Conservation (phyloP, 2,113 vertebrate species). For the Phrynosoma platyrhinos region DNA sequence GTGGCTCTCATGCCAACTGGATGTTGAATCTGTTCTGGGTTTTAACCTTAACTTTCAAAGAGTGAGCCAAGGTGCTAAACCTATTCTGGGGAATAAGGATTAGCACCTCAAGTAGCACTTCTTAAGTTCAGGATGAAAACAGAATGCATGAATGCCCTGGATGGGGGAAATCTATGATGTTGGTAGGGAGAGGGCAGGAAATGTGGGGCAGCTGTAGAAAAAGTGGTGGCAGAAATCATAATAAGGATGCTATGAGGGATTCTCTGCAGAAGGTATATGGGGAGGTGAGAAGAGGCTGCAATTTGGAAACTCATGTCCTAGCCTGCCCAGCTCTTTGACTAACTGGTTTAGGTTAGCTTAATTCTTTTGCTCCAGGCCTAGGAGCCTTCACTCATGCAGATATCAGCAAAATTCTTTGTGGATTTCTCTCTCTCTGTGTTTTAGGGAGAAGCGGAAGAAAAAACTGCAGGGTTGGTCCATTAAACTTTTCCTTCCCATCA, state of each 20-base stretch:
- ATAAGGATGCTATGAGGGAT: too few relatives aligned
- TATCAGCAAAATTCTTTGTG: constrained; percentile 2
- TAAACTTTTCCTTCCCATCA: not conserved
- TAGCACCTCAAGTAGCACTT: too few relatives aligned
- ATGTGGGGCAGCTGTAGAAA: not conserved
- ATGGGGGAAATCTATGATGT: not conserved
- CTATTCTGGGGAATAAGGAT: too few relatives aligned
- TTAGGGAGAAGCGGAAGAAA: not conserved
- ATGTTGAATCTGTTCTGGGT: too few relatives aligned
- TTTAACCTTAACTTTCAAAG: too few relatives aligned
- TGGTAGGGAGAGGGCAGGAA: accelerated
- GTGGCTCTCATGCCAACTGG: too few relatives aligned
- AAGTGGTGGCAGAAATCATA: not conserved
- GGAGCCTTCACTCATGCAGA: not conserved
- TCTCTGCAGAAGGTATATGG: too few relatives aligned
- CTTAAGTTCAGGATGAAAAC: too few relatives aligned
- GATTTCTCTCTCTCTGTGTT: not conserved
- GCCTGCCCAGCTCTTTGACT: not conserved
- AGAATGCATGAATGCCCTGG: too few relatives aligned
- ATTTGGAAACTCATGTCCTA: not conserved
- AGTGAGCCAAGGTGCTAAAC: too few relatives aligned
- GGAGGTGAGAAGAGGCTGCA: too few relatives aligned
- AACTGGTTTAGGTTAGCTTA: too few relatives aligned
- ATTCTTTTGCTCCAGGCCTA: not conserved
- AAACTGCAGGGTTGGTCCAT: not conserved